Conservation (phyloP, 2,113 vertebrate species). For the Cyprinus carpio region DNA sequence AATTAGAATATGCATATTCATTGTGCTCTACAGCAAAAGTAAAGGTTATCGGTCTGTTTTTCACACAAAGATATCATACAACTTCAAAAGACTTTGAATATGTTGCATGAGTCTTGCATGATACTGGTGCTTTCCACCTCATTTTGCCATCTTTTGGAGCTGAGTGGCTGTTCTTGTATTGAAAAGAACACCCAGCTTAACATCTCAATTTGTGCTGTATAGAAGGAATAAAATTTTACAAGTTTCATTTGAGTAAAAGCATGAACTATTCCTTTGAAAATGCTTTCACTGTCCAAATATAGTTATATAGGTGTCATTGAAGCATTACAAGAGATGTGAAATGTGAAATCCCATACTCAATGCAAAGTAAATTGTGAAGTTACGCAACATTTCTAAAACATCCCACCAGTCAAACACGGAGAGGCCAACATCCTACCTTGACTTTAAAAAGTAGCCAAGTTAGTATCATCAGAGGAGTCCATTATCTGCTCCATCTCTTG, state of each 20-base stretch:
- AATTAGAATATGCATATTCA: too few relatives aligned
- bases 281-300: neutral
- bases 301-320: neutral
- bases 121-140: neutral
- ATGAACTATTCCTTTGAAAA: neutral
- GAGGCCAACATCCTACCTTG: conserved; percentile 16
- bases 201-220: neutral
- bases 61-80: neutral
- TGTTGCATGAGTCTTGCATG: neutral
- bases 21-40: neutral
- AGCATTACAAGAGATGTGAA: neutral
- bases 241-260: neutral
- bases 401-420: conserved; percentile 5
- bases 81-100: neutral
- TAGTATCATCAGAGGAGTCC: conserved; percentile 36
- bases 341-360: neutral
- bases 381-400: neutral
- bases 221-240: neutral
- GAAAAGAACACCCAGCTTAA: neutral
- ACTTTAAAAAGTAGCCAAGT: conserved; percentile 38
- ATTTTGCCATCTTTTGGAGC: neutral
- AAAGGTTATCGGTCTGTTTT: neutral
- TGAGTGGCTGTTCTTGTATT: neutral
- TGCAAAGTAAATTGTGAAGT: neutral
- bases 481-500: conserved; percentile 37